phyloP scores from a whole-genome alignment of 2,113 vertebrate genomes.

The Mohoua ochrocephala region DNA sequence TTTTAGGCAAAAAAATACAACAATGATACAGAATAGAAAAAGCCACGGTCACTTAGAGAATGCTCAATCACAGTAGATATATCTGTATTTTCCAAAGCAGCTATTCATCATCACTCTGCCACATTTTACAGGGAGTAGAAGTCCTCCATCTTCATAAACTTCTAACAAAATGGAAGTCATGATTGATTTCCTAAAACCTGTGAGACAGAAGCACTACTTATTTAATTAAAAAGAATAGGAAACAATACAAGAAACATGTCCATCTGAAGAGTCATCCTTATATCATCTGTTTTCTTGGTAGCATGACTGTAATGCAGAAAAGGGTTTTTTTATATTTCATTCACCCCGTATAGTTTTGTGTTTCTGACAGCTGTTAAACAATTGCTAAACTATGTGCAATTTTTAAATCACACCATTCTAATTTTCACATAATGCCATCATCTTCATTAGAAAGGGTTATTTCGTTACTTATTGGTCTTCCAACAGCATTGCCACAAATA shows the following conservation, averaged over 20 bases:
- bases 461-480: neutral
- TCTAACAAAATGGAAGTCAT: neutral
- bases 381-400: neutral
- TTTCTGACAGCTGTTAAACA: neutral
- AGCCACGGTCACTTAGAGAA: accelerated
- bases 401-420: neutral
- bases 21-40: neutral
- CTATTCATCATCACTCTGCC: neutral
- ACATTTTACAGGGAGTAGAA: neutral
- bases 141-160: neutral
- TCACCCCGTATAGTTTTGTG: neutral
- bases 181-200: neutral
- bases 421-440: accelerated
- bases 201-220: neutral
- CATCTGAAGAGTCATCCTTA: neutral
- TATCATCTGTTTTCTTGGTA: neutral
- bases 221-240: neutral
- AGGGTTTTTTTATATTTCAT: neutral
- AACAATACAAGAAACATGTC: neutral
- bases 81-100: neutral
- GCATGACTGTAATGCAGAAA: neutral
- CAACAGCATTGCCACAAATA: neutral
- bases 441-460: neutral
- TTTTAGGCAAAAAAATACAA: neutral
- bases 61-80: neutral